These are phyloP conservation scores for Ceyx margarethae DNA, from an alignment of 2,113 vertebrate genomes.

Conservation along the genomic window DNA sequence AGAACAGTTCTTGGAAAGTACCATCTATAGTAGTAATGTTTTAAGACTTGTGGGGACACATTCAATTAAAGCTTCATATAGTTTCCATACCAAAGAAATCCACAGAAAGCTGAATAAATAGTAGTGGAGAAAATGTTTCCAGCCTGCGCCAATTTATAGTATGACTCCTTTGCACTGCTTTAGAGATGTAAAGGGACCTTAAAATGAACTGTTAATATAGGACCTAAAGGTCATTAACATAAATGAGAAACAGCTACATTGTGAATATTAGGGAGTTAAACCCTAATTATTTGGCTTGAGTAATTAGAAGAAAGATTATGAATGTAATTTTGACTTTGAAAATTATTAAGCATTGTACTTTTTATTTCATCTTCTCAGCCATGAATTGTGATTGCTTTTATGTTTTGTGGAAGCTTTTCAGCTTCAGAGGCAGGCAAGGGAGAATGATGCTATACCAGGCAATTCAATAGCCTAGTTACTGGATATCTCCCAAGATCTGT, in stretches of 20 bases:
- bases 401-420: background rate
- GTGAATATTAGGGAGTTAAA: background rate
- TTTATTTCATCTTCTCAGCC: background rate
- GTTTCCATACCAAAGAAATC: slow-evolving; percentile 2
- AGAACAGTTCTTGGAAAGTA: background rate
- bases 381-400: background rate
- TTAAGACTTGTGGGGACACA: slow-evolving; percentile 22
- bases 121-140: background rate
- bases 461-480: background rate
- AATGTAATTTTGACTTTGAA: background rate
- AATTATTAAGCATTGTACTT: background rate
- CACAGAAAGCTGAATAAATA: slow-evolving; percentile 22
- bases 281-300: background rate
- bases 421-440: background rate
- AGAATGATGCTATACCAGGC: background rate
- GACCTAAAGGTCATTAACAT: background rate
- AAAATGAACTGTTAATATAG: slow-evolving; percentile 17
- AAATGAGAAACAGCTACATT: background rate
- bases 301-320: background rate
- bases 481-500: rapidly evolving
- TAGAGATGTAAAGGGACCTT: slow-evolving; percentile 10
- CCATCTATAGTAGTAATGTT: background rate
- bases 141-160: background rate
- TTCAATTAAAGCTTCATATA: slow-evolving; percentile 29
- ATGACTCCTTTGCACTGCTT: background rate